Base-by-base conservation (phyloP, 2,113 vertebrate species). In the Gambusia affinis region DNA sequence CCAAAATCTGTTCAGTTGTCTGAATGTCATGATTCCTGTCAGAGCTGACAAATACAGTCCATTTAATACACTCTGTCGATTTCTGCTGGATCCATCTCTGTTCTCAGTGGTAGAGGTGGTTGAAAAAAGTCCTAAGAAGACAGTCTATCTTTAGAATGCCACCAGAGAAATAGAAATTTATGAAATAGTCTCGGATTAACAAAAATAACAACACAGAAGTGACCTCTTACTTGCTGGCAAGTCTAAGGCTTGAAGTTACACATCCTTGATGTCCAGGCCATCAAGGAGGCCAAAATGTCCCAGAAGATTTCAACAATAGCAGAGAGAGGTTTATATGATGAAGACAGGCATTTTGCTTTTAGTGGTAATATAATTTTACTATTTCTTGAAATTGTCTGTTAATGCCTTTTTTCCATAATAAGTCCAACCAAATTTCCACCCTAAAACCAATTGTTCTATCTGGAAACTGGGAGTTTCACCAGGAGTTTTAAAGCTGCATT, bases 221-320 rank as follows among this genome's bases (percentile, higher is more conserved):
- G 75, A 84, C 33, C 29, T 86, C 67, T 54, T 76, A 93, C 4
- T 80, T 60, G 54, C 86, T 96, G 79, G 89, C 74, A 14, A 86
- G 78, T 62, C 90, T 97, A 82, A 94, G 82, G 74, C 94, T 95
- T 4, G 95, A 93, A 1, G 71, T 93, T 79, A 79, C 96, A 96
- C 79, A 80, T 17, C 88, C 95, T 12, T 30, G 10, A 91, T 4
- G 65, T 96, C 72, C 96, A 95, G 94, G 93, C 95, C 60, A 47
- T 94, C 88, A 95, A 93, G 73, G 94, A 92, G 60, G 72, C 44
- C 75, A 93, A 87, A 72, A 64, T 81, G 72, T 96, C 93, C 92
- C 92, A 77, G 88, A 95, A 91, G 80, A 92, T 78, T 14, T 84
- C 87, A 39, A 89, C 88, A n/a, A 57, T 85, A 62, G 86, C 81